Evolutionary conservation across 2,797 vertebrate genomes (phyloP).

Genomic region (Ispidina lecontei): DNA sequence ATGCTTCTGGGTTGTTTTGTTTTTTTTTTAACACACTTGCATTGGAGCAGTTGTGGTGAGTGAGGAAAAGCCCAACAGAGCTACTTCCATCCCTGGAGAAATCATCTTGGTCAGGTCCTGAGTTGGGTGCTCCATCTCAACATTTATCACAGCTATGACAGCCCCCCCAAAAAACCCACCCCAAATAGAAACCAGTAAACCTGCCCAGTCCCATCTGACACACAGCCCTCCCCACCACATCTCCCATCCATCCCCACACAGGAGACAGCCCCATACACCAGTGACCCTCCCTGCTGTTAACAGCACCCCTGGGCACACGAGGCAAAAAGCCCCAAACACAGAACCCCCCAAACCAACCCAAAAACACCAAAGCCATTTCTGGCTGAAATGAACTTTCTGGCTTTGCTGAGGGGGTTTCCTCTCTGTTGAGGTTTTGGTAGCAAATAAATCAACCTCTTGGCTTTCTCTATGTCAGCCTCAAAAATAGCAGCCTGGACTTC

Average conservation of each 20-base stretch:
- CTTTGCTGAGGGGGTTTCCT: neutral
- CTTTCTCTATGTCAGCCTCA: neutral
- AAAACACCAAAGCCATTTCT: neutral
- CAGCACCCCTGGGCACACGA: neutral
- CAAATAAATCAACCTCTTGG: neutral
- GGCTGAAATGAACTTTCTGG: neutral
- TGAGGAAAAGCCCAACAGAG: neutral
- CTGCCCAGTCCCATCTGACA: neutral
- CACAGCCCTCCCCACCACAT: neutral
- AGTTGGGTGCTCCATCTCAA: neutral
- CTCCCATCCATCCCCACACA: neutral
- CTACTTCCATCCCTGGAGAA: neutral
- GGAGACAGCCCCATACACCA: neutral
- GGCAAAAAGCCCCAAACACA: neutral
- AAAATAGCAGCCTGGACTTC: neutral
- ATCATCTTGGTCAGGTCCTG: neutral
- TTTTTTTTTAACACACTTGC: neutral
- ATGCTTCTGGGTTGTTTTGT: too few species aligned
- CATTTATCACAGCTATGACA: neutral
- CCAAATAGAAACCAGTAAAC: neutral
- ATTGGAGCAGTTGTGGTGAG: neutral
- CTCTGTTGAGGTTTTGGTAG: neutral
- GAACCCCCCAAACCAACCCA: neutral
- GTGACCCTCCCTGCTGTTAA: rapidly evolving
- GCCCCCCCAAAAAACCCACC: neutral